A percentile compares a stretch with the other conserved stretches of the same genome.
These are phyloP conservation scores for Oryzias sinensis DNA, from an alignment of 2,797 vertebrate genomes.

Conservation along the genomic window DNA sequence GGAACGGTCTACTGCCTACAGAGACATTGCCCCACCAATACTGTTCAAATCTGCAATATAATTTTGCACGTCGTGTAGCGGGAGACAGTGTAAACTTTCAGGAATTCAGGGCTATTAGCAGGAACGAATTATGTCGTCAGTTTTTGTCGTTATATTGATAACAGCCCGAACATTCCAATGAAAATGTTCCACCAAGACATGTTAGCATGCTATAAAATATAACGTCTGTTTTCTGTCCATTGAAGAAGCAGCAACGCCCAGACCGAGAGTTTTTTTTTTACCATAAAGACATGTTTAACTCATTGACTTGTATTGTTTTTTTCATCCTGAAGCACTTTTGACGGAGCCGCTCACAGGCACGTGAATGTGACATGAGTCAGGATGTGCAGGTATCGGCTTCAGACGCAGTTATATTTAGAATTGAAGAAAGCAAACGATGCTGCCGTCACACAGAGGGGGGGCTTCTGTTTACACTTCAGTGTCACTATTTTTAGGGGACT, in stretches of 20 bases:
- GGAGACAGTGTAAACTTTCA: too few species aligned
- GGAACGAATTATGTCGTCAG: too few species aligned
- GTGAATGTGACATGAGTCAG: slow-evolving; percentile 51
- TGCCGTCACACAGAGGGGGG: slow-evolving; percentile 4
- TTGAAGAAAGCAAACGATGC: slow-evolving; percentile 65
- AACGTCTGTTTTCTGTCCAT: not conserved
- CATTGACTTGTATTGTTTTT: not conserved
- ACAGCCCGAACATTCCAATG: not conserved
- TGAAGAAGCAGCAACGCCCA: not conserved
- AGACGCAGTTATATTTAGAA: slow-evolving; percentile 75
- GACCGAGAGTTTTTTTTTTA: not conserved
- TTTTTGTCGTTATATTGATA: not conserved
- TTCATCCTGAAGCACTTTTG: fast-evolving
- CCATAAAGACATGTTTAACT: not conserved
- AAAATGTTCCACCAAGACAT: not conserved
- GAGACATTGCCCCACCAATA: too few species aligned
- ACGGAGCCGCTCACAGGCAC: not conserved
- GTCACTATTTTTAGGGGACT: not conserved
- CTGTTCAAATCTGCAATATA: too few species aligned
- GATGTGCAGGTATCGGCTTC: slow-evolving; percentile 64
- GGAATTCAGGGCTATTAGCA: too few species aligned
- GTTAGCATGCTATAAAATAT: not conserved
- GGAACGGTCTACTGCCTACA: too few species aligned
- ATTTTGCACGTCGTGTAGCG: not conserved
- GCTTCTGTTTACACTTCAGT: slow-evolving; percentile 12